Conservation (phyloP, 2,888 invertebrate genomes). For the Endotricha flammealis region DNA sequence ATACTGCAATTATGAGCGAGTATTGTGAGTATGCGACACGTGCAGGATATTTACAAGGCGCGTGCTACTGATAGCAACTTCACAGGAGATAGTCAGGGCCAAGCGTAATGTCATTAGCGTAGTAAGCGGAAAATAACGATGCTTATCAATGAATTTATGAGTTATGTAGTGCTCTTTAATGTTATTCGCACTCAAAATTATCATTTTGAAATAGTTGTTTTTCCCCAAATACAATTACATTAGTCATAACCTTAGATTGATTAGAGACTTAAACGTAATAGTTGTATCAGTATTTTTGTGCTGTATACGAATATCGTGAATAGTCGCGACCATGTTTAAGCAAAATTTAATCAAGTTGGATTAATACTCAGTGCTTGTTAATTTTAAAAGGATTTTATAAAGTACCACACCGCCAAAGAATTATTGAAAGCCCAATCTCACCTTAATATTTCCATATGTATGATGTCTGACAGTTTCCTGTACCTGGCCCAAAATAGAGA, state of each 20-base stretch:
- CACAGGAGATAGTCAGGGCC: conserved; percentile 58
- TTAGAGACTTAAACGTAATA: too few species aligned
- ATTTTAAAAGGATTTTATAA: too few species aligned
- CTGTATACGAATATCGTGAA: background rate
- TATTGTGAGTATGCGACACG: conserved; percentile 49
- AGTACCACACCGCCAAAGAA: conserved; percentile 34
- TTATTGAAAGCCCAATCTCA: conserved; percentile 65
- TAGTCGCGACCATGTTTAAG: too few species aligned
- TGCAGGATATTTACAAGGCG: conserved; percentile 64
- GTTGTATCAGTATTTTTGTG: background rate
- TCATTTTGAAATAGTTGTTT: too few species aligned
- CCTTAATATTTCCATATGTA: conserved; percentile 84
- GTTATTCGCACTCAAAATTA: too few species aligned
- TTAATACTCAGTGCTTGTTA: too few species aligned
- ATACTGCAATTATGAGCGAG: too few species aligned
- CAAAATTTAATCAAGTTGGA: too few species aligned
- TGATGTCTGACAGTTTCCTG: conserved; percentile 84
- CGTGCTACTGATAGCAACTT: conserved; percentile 63
- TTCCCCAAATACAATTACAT: too few species aligned
- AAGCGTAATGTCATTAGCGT: conserved; percentile 49
- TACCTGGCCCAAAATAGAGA: conserved; percentile 81
- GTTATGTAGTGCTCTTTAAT: too few species aligned
- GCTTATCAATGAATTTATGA: too few species aligned
- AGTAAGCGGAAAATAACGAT: conserved; percentile 43
- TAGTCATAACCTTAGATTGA: too few species aligned